Evolutionary conservation across 2,113 vertebrate species (phyloP), one percentile per base, ranked within the genome.

Genomic region (Strigops habroptila): DNA sequence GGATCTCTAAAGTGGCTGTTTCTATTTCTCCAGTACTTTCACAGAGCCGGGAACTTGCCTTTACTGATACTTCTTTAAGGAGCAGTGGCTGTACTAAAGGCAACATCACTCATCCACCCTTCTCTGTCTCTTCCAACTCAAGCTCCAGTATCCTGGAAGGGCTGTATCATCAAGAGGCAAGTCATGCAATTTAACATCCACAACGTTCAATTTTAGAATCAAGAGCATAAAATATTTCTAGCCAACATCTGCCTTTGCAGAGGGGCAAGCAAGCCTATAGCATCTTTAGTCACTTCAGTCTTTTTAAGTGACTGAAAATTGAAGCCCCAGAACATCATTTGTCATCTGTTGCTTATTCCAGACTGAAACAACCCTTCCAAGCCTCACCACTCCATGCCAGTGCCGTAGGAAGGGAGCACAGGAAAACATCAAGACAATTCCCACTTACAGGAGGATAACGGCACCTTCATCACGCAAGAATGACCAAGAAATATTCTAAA

Each of bases 221-320:
- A 63, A 88, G 78, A 77, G n/a, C 76, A 77, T 92, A 69, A 93
- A 92, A 78, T 68, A 93, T 64, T 86, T 89, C 88, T 69, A 90
- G 60, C 48, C 76, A 82, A 44, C 73, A 77, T 67, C 53, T 75
- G 70, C 76, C 87, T 79, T 70, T 49, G 12, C n/a, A 64, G 75
- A 46, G 55, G 82, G 37, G 73, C 76, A 60, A 30, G 62, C 39
- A 69, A 62, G 78, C 82, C 73, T 88, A 5, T 5, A 71, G 82
- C 49, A 79, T 65, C 75, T 91, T 89, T 37, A 86, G 57, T 78
- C 41, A 48, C 65, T 70, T 81, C 84, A 35, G 3, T 30, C 59
- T 65, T 85, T 71, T 43, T 37, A 95, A 95, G 44, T 35, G 83
- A 64, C n/a, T 78, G 82, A 79, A 95, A 91, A 87, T 51, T 30